Conservation (phyloP, 2,113 vertebrate species). For the Labrus mixtus region DNA sequence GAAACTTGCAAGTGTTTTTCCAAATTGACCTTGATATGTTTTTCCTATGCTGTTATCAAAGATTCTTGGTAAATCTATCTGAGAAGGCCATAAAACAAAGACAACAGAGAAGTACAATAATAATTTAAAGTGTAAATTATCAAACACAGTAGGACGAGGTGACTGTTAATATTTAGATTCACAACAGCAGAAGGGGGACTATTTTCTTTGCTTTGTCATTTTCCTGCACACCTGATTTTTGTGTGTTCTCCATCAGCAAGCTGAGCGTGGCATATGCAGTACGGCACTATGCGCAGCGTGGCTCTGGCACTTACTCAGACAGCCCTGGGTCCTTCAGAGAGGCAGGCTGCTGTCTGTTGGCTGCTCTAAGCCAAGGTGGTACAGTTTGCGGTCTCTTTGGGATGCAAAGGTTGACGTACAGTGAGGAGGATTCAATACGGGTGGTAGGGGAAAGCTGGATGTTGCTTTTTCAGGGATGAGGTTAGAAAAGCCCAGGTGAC, state of each 20-base stretch:
- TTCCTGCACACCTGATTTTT: slow-evolving; percentile 64
- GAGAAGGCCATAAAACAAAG: slow-evolving; percentile 76
- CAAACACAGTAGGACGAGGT: slow-evolving; percentile 41
- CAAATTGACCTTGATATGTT: slow-evolving; percentile 70
- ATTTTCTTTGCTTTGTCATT: slow-evolving; percentile 65
- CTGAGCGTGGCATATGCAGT: slow-evolving; percentile 75
- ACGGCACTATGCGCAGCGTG: slow-evolving; percentile 70
- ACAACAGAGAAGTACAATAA: slow-evolving; percentile 62
- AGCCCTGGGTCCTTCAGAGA: slow-evolving; percentile 73
- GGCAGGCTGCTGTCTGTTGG: slow-evolving; percentile 78
- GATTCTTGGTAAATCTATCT: slow-evolving; percentile 64
- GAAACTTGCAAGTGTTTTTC: slow-evolving; percentile 63
- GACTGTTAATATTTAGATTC: slow-evolving; percentile 43
- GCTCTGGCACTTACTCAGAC: slow-evolving; percentile 75
- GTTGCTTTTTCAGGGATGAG: slow-evolving; percentile 59
- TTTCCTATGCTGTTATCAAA: slow-evolving; percentile 73
- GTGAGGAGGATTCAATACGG: slow-evolving; percentile 57
- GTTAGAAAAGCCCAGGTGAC: slow-evolving; percentile 62
- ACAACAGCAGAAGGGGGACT: slow-evolving; percentile 28
- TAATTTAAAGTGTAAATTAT: slow-evolving; percentile 74
- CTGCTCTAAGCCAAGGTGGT: slow-evolving; percentile 65
- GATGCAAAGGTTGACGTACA: slow-evolving; percentile 76
- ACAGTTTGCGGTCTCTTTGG: slow-evolving; percentile 77
- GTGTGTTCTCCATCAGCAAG: slow-evolving; percentile 67
- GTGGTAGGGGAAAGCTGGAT: slow-evolving; percentile 42